Conservation (phyloP, 2,888 invertebrate species). For the Frankliniella fusca region DNA sequence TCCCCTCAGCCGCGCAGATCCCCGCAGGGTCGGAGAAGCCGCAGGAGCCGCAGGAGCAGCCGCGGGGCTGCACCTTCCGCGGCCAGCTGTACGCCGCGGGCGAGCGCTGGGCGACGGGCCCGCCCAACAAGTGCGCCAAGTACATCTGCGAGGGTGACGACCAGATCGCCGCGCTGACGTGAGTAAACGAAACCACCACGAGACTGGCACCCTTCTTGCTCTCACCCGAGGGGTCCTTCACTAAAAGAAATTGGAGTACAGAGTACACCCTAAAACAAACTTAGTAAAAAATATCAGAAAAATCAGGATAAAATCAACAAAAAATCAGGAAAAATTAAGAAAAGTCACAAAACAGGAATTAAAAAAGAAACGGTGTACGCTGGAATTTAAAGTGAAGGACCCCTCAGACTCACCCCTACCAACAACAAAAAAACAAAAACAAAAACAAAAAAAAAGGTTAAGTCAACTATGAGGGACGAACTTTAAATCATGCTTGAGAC, state of each 20-base stretch:
- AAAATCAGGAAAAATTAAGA: too few species aligned
- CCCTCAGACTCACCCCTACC: too few species aligned
- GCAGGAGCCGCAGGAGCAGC: neutral
- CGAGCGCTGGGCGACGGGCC: slow-evolving; percentile 11
- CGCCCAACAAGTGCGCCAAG: slow-evolving; percentile 11
- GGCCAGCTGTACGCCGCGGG: neutral
- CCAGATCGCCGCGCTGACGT: slow-evolving; percentile 9
- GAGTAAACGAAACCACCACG: neutral
- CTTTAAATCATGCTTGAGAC: too few species aligned
- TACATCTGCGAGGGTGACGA: slow-evolving; percentile 12
- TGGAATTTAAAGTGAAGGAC: too few species aligned
- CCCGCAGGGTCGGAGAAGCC: neutral
- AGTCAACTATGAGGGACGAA: too few species aligned
- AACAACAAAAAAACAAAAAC: too few species aligned
- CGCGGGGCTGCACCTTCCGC: neutral
- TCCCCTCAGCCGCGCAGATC: too few species aligned
- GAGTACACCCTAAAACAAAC: neutral
- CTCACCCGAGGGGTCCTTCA: neutral
- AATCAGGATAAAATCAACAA: too few species aligned
- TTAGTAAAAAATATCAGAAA: too few species aligned
- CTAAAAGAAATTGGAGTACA: neutral
- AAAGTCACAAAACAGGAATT: too few species aligned
- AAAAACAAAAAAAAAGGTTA: too few species aligned
- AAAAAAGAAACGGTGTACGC: too few species aligned
- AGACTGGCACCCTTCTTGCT: neutral